Base-by-base conservation (phyloP, 2,888 invertebrate genomes). In the Cataglyphis rosenhaueri region DNA sequence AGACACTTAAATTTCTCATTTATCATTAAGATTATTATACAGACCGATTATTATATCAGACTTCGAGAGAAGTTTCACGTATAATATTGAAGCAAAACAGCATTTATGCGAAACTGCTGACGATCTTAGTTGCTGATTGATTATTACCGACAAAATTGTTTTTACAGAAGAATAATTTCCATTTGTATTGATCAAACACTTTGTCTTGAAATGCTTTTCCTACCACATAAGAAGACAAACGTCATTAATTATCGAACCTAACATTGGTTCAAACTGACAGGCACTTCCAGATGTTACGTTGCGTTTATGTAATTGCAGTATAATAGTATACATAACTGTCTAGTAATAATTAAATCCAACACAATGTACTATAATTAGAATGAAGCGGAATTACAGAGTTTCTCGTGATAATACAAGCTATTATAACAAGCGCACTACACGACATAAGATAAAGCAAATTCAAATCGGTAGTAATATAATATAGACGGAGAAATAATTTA, bases 211-310 rank as follows among this genome's bases (percentile, higher is more conserved):
- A 29, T 41, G n/a, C 32, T 18, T 62, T 75, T 62, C 21, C 35
- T 29, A 35, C 6, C 48, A 12, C 21, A 32, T 21, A 64, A 32
- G 21, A 32, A 32, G 29, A 18, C 15, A 6, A 62, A 62, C 15
- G 25, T 35, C 15, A 18, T 75, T 35, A 75, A 75, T 75, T 35
- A 75, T 32, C 48, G 64, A 59, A 64, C 44, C 21, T 48, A 48
- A 21, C 12, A 18, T 64, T 25, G 25, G 6, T 18, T 1, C 35
- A 64, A 10, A 44, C 29, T 32, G 48, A 35, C 18, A 32, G n/a
- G 21, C 48, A n/a, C 48, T 59, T 73, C n/a, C 29, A 73, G n/a
- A n/a, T 15, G 5, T 8, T 73, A 41, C 32, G 6, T 15, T 29
- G 21, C 21, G 29, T 29, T 48, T 8, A 6, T 48, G 48, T 48